Conservation (phyloP, 2,113 vertebrate genomes). For the Atrichornis clamosus region DNA sequence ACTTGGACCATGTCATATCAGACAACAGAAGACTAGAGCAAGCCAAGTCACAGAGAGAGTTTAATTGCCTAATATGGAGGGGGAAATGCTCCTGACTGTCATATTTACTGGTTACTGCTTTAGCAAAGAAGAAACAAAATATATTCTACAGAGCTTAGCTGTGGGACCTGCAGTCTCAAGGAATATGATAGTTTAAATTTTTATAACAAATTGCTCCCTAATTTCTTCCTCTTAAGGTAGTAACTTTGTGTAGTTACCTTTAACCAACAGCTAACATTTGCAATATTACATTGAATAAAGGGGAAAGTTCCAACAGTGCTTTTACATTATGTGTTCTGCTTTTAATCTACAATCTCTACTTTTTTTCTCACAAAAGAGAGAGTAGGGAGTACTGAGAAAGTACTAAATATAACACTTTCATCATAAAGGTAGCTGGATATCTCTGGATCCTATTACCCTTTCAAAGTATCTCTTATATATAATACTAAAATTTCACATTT, state of each 20-base stretch:
- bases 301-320: not conserved
- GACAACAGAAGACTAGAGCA: not conserved
- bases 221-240: not conserved
- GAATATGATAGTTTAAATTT: not conserved
- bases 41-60: not conserved
- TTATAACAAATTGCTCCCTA: not conserved
- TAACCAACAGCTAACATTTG: not conserved
- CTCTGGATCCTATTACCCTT: not conserved
- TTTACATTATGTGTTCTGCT: not conserved
- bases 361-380: not conserved
- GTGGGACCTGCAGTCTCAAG: not conserved
- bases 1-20: not conserved
- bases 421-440: conserved; percentile 11
- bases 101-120: not conserved
- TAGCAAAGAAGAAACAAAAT: not conserved
- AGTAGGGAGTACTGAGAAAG: not conserved
- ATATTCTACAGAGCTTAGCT: not conserved
- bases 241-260: not conserved
- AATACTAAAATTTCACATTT: conserved; percentile 22
- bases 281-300: not conserved
- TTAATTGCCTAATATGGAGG: not conserved
- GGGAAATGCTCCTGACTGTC: not conserved
- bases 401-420: not conserved
- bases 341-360: not conserved
- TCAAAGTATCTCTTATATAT: conserved; percentile 5